Conservation (phyloP, 2,113 vertebrate genomes). For the Solea solea region DNA sequence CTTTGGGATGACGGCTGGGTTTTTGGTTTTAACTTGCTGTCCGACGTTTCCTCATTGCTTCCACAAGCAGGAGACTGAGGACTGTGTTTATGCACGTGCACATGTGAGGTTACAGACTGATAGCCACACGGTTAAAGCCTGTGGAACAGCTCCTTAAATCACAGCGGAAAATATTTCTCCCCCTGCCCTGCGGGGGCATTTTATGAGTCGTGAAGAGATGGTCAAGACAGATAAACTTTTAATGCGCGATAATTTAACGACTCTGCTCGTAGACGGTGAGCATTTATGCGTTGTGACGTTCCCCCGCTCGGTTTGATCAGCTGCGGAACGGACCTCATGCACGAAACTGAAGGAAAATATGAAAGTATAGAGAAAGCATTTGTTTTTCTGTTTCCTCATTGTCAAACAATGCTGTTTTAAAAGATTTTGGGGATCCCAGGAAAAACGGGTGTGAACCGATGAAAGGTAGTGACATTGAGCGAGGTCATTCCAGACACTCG, state of each 20-base stretch:
- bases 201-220: constrained; percentile 4
- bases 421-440: no score
- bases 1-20: constrained; percentile 36
- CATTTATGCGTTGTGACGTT: constrained; percentile 8
- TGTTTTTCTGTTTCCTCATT: no score
- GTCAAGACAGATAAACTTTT: background rate
- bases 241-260: constrained; percentile 6
- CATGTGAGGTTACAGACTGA: constrained; percentile 5
- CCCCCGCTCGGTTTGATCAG: background rate
- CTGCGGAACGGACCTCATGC: background rate
- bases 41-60: constrained; percentile 44
- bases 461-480: no score
- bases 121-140: constrained; percentile 12
- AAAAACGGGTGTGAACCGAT: no score
- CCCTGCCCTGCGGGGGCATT: background rate
- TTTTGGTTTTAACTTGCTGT: constrained; percentile 58
- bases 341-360: background rate
- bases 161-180: constrained; percentile 13
- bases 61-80: constrained; percentile 8
- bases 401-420: no score
- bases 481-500: no score
- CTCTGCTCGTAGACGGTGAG: background rate
- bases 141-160: constrained; percentile 4
- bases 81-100: background rate
- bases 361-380: no score